Percentiles rank a stretch among this genome's conserved stretches.
Conservation (phyloP, 2,797 vertebrate genomes). For the Malacoraja senta region DNA sequence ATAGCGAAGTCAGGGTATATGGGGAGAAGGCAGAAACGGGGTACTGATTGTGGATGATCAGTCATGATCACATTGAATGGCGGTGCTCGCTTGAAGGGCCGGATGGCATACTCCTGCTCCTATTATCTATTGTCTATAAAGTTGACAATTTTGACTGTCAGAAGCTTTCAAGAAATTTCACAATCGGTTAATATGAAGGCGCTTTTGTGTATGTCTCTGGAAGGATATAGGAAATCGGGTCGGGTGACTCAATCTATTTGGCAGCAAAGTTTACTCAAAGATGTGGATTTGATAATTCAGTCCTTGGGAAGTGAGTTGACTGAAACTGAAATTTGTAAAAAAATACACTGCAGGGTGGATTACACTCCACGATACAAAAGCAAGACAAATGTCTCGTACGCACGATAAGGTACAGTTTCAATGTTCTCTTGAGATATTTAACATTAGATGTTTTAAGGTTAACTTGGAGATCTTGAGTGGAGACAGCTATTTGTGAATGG, state of each 20-base stretch:
- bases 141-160: background rate
- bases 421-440: background rate
- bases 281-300: slow-evolving; percentile 9
- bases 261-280: slow-evolving; percentile 31
- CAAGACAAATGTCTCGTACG: slow-evolving; percentile 10
- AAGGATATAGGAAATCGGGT: slow-evolving; percentile 11
- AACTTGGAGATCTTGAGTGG: background rate
- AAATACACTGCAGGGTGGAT: background rate
- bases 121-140: no score
- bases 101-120: no score
- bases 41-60: no score
- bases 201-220: background rate
- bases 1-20: no score
- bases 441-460: background rate
- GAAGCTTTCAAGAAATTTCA: slow-evolving; percentile 23
- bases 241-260: slow-evolving; percentile 27
- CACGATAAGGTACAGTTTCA: background rate
- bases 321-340: background rate
- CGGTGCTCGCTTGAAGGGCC: no score
- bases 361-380: background rate
- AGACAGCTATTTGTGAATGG: background rate
- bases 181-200: background rate
- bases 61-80: no score
- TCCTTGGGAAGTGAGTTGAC: slow-evolving; percentile 32
- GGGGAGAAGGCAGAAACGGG: no score